Evolutionary conservation across 2,113 vertebrate genomes (phyloP).

Genomic region (Dissostichus mawsoni): DNA sequence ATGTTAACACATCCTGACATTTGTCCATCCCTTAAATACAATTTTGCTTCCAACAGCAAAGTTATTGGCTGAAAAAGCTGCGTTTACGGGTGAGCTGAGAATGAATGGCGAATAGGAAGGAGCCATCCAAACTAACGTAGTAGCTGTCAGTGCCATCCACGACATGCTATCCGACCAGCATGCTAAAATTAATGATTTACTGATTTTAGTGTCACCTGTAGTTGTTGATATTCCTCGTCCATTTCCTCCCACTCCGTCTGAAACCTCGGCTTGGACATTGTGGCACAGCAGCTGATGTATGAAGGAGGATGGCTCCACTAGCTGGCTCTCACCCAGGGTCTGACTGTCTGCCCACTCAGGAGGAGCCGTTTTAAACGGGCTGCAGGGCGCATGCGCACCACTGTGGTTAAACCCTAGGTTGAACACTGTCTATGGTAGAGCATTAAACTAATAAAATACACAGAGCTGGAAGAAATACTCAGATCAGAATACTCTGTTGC

Average conservation of each 20-base stretch:
- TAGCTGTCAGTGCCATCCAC: conserved; percentile 28
- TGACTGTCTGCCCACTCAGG: conserved; percentile 36
- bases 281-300: conserved; percentile 11
- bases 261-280: conserved; percentile 84
- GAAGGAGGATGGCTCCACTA: conserved; percentile 12
- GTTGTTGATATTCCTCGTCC: conserved; percentile 90
- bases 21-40: not conserved
- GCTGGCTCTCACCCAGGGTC: not conserved
- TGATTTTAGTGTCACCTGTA: conserved; percentile 86
- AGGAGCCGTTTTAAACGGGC: conserved; percentile 31
- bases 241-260: conserved; percentile 89
- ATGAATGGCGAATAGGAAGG: conserved; percentile 52
- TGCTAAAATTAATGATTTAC: not conserved
- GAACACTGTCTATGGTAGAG: too few relatives aligned
- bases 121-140: conserved; percentile 28
- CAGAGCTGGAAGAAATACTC: too few relatives aligned
- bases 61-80: not conserved
- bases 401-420: not conserved
- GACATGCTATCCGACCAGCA: not conserved
- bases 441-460: too few relatives aligned
- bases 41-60: too few relatives aligned
- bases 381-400: conserved; percentile 61
- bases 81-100: conserved; percentile 24
- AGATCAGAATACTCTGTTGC: too few relatives aligned
- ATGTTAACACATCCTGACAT: not conserved